Conservation (phyloP, 2,113 vertebrate genomes). For the Edolisoma coerulescens region DNA sequence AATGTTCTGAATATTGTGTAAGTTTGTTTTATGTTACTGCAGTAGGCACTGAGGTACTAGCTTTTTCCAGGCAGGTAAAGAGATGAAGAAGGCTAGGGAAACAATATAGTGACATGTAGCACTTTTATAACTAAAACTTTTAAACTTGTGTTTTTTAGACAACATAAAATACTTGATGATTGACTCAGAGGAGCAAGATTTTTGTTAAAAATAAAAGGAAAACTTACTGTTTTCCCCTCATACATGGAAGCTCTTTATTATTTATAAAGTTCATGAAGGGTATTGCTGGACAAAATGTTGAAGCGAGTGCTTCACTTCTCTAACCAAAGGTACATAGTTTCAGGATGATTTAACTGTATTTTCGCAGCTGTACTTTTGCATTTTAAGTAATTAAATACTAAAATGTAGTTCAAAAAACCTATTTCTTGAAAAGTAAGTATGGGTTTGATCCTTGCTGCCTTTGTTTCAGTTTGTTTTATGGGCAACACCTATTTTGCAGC, state of each 20-base stretch:
- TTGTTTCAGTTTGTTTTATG: not conserved
- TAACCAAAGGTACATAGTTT: rapidly evolving
- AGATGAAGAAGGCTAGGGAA: not conserved
- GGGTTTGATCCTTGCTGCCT: rapidly evolving
- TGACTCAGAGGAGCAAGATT: not conserved
- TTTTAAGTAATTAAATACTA: not conserved
- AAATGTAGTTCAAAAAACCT: not conserved
- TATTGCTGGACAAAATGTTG: not conserved
- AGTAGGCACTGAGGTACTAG: not conserved
- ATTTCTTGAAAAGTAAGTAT: not conserved
- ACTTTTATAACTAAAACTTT: not conserved
- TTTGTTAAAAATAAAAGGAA: not conserved
- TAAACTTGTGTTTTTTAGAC: too few species aligned
- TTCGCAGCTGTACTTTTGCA: rapidly evolving
- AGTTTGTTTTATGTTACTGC: not conserved
- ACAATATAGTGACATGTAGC: not conserved
- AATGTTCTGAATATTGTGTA: not conserved
- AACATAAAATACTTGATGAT: not conserved
- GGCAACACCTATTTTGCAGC: rapidly evolving
- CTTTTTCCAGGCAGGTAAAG: not conserved
- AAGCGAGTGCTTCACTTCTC: not conserved
- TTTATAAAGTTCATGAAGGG: rapidly evolving
- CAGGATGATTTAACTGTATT: not conserved
- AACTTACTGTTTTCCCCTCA: not conserved
- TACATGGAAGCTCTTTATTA: not conserved